Conservation (phyloP, 1,140 invertebrate species). For the Thaumetopoea pityocampa region DNA sequence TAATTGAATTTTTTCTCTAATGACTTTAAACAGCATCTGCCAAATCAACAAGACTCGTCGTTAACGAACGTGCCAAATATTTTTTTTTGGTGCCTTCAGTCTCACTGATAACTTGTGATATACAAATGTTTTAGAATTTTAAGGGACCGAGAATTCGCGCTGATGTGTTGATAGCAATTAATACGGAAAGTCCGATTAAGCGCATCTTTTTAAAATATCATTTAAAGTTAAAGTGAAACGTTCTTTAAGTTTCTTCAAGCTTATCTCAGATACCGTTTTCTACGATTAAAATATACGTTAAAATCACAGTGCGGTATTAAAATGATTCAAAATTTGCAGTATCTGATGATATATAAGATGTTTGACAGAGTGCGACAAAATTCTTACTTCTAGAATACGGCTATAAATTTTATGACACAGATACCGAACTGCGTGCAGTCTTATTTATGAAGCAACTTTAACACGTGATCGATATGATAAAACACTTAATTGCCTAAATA, state of each 20-base stretch:
- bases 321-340: constrained; percentile 42
- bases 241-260: too few species aligned
- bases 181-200: background rate
- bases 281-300: too few species aligned
- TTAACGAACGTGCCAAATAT: constrained; percentile 62
- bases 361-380: constrained; percentile 48
- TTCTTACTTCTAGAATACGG: constrained; percentile 51
- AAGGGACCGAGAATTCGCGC: background rate
- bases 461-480: constrained; percentile 42
- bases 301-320: constrained; percentile 1
- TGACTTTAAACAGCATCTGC: constrained; percentile 68
- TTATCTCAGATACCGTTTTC: too few species aligned
- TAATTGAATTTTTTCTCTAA: constrained; percentile 71
- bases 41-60: constrained; percentile 52
- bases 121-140: constrained; percentile 12
- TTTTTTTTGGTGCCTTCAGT: constrained; percentile 32
- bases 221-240: background rate
- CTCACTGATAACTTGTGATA: constrained; percentile 16
- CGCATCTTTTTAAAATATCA: background rate
- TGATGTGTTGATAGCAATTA: constrained; percentile 1
- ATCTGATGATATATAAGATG: constrained; percentile 30
- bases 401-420: constrained; percentile 54
- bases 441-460: constrained; percentile 55
- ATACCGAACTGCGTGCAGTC: constrained; percentile 45
- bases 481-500: too few species aligned